phyloP scores from a whole-genome alignment of 2,113 vertebrate species.

The Antechinus flavipes region DNA sequence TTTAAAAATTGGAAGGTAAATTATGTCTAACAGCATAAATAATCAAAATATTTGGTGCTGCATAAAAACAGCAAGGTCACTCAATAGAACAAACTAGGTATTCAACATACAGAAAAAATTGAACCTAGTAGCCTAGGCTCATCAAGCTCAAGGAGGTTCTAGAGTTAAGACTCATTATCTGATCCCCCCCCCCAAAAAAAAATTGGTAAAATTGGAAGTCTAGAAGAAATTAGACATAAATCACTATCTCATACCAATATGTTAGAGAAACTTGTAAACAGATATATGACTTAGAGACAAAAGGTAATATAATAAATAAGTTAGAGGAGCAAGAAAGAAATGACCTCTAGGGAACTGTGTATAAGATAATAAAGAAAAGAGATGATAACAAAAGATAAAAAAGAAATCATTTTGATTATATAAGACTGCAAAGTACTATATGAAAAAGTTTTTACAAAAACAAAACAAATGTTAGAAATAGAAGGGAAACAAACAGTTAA shows the following conservation, averaged over 20 bases:
- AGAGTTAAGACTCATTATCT: neutral
- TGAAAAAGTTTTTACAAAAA: neutral
- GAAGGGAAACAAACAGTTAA: neutral
- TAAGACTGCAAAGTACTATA: neutral
- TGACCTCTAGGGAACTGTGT: neutral
- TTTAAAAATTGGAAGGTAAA: neutral
- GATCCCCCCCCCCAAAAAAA: neutral
- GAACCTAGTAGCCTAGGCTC: neutral
- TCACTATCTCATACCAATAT: neutral
- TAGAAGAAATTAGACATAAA: neutral
- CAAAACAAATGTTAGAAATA: neutral
- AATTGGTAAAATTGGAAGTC: neutral
- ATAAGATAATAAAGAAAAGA: neutral
- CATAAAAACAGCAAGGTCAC: neutral
- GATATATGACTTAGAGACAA: neutral
- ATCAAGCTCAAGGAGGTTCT: neutral
- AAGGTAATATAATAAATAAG: neutral
- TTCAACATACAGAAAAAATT: neutral
- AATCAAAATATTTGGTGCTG: neutral
- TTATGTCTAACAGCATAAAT: neutral
- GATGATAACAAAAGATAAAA: neutral
- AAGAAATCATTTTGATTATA: neutral
- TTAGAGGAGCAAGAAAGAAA: neutral
- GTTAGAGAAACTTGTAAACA: neutral
- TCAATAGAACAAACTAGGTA: neutral